Evolutionary conservation across 2,113 vertebrate genomes (phyloP), one percentile per base, ranked within the genome.

Genomic region (Oryzias melastigma): DNA sequence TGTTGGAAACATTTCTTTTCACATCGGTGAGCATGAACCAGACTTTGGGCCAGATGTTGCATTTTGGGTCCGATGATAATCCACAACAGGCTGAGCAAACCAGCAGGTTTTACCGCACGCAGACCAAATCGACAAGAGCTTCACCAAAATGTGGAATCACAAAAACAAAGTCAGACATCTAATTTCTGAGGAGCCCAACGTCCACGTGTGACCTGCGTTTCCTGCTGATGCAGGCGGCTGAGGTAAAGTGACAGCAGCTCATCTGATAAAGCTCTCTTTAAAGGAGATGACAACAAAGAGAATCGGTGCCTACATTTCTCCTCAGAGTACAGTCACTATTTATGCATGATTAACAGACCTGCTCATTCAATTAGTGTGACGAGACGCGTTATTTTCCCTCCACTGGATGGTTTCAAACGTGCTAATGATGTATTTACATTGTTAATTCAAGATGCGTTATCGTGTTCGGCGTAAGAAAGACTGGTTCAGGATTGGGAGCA

Each of bases 341-440:
- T 88, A 87, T 83, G 80, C 87, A 87, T 88, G 87, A 88, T 89
- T 90, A 90, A 83, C 80, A 88, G 67, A 65, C 74, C 79, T 79
- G 83, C 79, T 87, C 81, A 81, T 90, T 87, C 84, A 89, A 86
- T 90, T 88, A 89, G 78, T 72, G 71, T 87, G 85, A 82, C 80
- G 73, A 78, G 73, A 81, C 71, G 43, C 50, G 65, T 46, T 68
- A 67, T 68, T 81, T 73, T 85, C 69, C 16, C 68, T 79, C 86
- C 77, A 70, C 77, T 67, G 69, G 29, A 59, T 71, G 80, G 65
- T 76, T 83, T 74, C 82, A 85, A 78, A 83, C 82, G 73, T 82
- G 80, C 69, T 81, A 83, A 87, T 89, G 66, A 82, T 65, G 85
- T 69, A 74, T 88, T 77, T 81, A 63, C 87, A 77, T 78, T 67